Base-by-base conservation (phyloP, 2,888 invertebrate species). In the Pardosa pseudoannulata region DNA sequence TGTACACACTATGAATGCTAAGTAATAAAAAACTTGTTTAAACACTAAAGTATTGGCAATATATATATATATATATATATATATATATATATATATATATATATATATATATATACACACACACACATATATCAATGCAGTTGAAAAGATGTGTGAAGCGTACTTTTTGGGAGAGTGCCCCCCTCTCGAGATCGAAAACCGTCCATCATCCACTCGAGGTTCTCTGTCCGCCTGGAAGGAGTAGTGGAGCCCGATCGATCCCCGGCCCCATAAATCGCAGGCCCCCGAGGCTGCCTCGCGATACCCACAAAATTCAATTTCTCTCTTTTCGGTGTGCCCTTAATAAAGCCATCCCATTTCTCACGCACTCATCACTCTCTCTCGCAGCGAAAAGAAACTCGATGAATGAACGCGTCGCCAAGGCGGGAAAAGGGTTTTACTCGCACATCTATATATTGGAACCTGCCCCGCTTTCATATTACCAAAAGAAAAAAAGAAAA, bases 331-430 rank as follows among this genome's bases (percentile, higher is more conserved):
- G 56, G 0, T 3, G 56, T 56, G 16, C 56, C 46, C n/a, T 16
- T 56, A 56, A 56, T 56, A 56, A 56, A 56, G 56, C 23, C 56
- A 56, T 56, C 56, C n/a, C 23, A 56, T 56, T 56, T 56, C 56
- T 56, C 56, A 56, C 56, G n/a, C 56, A 56, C n/a, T 46, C 41
- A 46, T 13, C 41, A 46, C 5, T 7, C 23, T 3, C 23, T n/a
- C n/a, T n/a, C 19, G 56, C 23, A 56, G 56, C 1, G 23, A 11
- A 56, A 56, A 56, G 56, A 56, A 56, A 56, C 19, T 56, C 56
- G n/a, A 19, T 23, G 5, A 23, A 56, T 7, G 36, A 36, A 36
- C 9, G 36, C 36, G 5, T 5, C 36, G 36, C 36, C 36, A 7
- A 5, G 36, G 5, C 36, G 36, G 5, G 5, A 23, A 46, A 56